Evolutionary conservation across 2,888 invertebrate species (phyloP), one percentile per base, ranked within the genome.

Genomic region (Harpagoxenus sublaevis): DNA sequence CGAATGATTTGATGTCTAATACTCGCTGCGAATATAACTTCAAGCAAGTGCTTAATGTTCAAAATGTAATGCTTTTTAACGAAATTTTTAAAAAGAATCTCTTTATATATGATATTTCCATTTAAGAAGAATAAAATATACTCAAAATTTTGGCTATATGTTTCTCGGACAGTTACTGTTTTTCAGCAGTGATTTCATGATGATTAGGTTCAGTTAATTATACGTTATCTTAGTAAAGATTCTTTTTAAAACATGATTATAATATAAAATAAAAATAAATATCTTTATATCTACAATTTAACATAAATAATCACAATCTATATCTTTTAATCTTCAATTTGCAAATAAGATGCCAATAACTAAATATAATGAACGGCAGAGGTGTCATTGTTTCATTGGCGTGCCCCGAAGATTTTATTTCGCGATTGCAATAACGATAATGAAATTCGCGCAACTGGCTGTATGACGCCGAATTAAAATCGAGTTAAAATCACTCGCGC

Each of bases 401-500:
- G 45, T 35, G n/a, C 4, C 0, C n/a, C n/a, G 28, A 55, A 23
- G 66, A 77, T 51, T 78, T 65, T 23, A 63, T 66, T 65, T 66
- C 83, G 71, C 84, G 79, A 53, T 23, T 79, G 53, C 45, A 62
- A 62, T 39, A 57, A 74, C 66, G 68, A 84, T 83, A 85, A 84
- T 85, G 63, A 84, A 81, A 83, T 51, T 60, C 74, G 55, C 75
- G 18, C 73, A 60, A 73, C 18, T 48, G 60, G 31, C 65, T 18
- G 53, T 55, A 62, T 48, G 78, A 74, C 60, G 74, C 45, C 62
- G 73, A 83, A 70, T 57, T 57, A 86, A 92, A 94, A 93, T 93
- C 91, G 91, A 92, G 91, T 93, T 92, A 91, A 92, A 92, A 93
- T 90, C 85, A 78, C 63, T 75, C 65, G 78, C 55, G 60, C 60